A percentile compares a stretch with the other conserved stretches of the same genome.
phyloP scores from a whole-genome alignment of 2,113 vertebrate species.

The Myiozetetes cayanensis region DNA sequence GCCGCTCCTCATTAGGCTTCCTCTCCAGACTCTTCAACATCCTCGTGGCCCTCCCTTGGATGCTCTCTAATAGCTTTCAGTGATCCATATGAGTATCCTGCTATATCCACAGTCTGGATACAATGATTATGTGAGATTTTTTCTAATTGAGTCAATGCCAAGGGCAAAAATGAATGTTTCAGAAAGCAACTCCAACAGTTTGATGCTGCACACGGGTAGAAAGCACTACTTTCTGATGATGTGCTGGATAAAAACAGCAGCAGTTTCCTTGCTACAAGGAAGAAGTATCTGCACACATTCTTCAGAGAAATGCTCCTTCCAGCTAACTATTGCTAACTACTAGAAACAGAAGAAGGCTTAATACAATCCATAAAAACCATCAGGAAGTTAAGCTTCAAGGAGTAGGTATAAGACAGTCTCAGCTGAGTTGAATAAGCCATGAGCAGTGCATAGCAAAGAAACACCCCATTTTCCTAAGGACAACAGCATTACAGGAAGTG shows the following conservation, averaged over 20 bases:
- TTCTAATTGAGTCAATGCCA: neutral
- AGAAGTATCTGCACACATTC: neutral
- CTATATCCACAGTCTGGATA: neutral
- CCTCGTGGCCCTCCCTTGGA: neutral
- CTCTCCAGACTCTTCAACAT: neutral
- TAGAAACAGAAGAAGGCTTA: neutral
- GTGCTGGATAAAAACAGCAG: neutral
- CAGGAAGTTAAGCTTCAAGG: neutral
- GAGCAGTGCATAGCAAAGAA: neutral
- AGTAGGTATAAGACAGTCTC: neutral
- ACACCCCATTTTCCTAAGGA: neutral
- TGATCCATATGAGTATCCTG: neutral
- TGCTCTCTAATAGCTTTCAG: neutral
- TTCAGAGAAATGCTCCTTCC: neutral
- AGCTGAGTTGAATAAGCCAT: neutral
- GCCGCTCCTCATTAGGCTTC: neutral
- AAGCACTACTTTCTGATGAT: neutral
- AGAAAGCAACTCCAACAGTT: neutral
- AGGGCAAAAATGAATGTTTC: neutral
- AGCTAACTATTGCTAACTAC: neutral
- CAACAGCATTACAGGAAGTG: neutral
- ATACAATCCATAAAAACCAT: neutral
- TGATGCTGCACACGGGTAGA: rapidly evolving
- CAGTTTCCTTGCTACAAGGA: neutral
- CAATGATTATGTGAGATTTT: neutral